phyloP scores from a whole-genome alignment of 2,113 vertebrate species.

The Gorsachius goisagi region DNA sequence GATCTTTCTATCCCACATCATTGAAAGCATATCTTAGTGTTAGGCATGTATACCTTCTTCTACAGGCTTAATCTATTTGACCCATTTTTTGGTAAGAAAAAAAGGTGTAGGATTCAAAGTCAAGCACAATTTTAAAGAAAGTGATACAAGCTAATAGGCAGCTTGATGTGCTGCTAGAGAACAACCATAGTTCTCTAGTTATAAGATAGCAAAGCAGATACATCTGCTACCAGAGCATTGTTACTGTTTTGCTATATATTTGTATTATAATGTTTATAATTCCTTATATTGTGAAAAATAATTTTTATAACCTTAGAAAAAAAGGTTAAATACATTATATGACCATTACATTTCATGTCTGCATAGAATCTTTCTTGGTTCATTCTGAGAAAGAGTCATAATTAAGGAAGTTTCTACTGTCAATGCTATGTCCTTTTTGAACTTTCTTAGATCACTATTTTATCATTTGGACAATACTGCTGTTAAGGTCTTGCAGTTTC shows the following conservation, averaged over 20 bases:
- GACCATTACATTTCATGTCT: neutral
- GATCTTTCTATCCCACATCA: neutral
- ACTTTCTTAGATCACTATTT: neutral
- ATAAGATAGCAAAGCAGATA: neutral
- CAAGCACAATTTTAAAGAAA: neutral
- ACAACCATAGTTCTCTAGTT: neutral
- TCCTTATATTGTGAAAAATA: neutral
- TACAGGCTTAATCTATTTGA: neutral
- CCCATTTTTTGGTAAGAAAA: fast-evolving
- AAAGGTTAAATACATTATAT: neutral
- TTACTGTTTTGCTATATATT: neutral
- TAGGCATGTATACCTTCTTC: neutral
- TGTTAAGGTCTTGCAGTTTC: neutral
- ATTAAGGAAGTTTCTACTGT: neutral
- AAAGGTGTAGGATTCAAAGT: neutral
- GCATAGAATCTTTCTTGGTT: neutral
- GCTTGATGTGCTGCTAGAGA: neutral
- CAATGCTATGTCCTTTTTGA: neutral
- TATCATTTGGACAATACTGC: neutral
- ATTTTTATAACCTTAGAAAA: neutral
- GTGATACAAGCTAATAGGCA: neutral
- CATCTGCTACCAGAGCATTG: neutral
- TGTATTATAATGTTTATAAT: neutral
- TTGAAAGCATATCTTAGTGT: neutral
- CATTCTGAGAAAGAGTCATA: neutral